Evolutionary conservation across 2,888 invertebrate species (phyloP), one percentile per base, ranked within the genome.

Genomic region (Teleiodes luculella): DNA sequence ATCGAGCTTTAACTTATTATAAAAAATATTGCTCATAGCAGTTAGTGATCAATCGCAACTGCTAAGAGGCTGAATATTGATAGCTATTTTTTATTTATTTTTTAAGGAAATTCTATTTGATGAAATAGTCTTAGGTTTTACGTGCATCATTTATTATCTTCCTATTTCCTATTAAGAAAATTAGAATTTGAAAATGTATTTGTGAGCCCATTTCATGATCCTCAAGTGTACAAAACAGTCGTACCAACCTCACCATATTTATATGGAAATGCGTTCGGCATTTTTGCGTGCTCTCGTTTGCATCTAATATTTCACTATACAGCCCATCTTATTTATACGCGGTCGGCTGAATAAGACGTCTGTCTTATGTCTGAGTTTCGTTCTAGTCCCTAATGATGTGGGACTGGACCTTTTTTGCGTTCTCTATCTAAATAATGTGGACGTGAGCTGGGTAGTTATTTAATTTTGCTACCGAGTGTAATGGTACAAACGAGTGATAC

Each of bases 231-330:
- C 18, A 8, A 31, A 28, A 28, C 43, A 43, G 24, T 43, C 43
- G 28, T 20, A 13, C 51, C 31, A 6, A 18, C 28, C 58, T 53
- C 50, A 48, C 86, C 86, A 86, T 83, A 80, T 74, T 65, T 59
- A 58, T 77, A 87, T 88, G 86, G 68, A 79, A 86, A 87, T 87
- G 60, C 56, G 63, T 53, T 60, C 80, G 68, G 79, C 85, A 86
- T 86, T 86, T 88, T 87, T 86, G 80, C 79, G 63, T 72, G 64
- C 60, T 74, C 68, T 67, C 66, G 70, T 81, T 80, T 82, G 83
- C 85, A 87, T 87, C 80, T 85, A 83, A 85, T 85, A 83, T 83
- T 83, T 85, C 77, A 80, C 76, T 74, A 71, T 72, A 64, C 63
- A 33, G 71, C 66, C 74, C 79, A 77, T 85, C 84, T 83, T 83